These are phyloP conservation scores for Diaperis boleti DNA, from an alignment of 2,888 invertebrate species.

Conservation along the genomic window DNA sequence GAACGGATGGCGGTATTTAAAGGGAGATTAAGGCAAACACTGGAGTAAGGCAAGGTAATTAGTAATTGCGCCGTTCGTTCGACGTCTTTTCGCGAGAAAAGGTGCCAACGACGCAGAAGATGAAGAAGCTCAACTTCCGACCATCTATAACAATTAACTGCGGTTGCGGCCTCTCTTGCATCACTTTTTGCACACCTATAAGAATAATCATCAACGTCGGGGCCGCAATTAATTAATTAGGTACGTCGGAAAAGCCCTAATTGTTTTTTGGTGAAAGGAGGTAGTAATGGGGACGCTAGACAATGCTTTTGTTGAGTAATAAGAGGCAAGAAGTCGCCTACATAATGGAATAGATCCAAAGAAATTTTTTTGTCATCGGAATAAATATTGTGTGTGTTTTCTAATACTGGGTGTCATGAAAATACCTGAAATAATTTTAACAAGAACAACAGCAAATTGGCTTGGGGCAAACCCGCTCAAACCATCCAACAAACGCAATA, in stretches of 20 bases:
- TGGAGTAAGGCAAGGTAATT: slow-evolving; percentile 25
- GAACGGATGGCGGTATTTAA: slow-evolving; percentile 33
- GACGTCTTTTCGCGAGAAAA: slow-evolving; percentile 8
- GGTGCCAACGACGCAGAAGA: slow-evolving; percentile 15
- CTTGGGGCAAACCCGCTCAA: too few species aligned
- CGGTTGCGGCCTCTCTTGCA: neutral
- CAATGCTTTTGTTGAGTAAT: too few species aligned
- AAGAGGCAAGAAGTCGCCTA: too few species aligned
- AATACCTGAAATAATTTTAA: too few species aligned
- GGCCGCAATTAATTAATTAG: slow-evolving; percentile 21
- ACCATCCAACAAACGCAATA: too few species aligned
- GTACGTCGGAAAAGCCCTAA: neutral
- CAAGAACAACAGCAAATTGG: too few species aligned
- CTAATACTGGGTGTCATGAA: too few species aligned
- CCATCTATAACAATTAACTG: slow-evolving; percentile 23
- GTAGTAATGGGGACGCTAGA: neutral
- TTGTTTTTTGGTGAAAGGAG: slow-evolving; percentile 4
- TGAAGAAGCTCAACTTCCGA: slow-evolving; percentile 14
- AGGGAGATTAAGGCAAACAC: slow-evolving; percentile 25
- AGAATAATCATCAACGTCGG: slow-evolving; percentile 6
- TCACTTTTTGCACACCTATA: slow-evolving; percentile 15
- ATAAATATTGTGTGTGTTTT: too few species aligned
- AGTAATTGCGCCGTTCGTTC: slow-evolving; percentile 26
- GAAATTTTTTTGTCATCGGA: too few species aligned
- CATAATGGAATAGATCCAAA: too few species aligned